Evolutionary conservation across 2,888 invertebrate species (phyloP), one percentile per base, ranked within the genome.

Genomic region (Dolomedes plantarius): DNA sequence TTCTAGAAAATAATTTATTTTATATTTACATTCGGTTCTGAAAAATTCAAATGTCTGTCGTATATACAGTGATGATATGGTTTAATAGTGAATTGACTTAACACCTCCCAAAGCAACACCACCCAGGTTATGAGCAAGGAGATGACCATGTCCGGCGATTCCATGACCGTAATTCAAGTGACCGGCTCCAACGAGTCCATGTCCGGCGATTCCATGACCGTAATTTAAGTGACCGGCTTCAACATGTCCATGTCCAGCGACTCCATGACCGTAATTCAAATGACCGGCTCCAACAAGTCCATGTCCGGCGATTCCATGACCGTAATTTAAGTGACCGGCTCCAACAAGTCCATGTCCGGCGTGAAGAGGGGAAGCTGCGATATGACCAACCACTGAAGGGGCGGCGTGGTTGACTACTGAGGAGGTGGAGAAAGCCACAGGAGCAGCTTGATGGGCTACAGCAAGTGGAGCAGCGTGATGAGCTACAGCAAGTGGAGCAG

Each of bases 401-500:
- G 19, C 65, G 29, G 71, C 11, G 16, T 73, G 23, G n/a, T n/a
- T n/a, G n/a, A n/a, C n/a, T n/a, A 6, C 32, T 71, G 19, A 56
- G 41, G n/a, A 64, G 46, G 11, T 62, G 72, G n/a, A n/a, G 23
- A 41, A n/a, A 27, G 31, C 78, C 11, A 46, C 56, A 16, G 73
- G 39, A 5, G 67, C 7, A n/a, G n/a, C n/a, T n/a, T n/a, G n/a
- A 29, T 67, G 32, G n/a, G 67, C 32, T 0, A 36, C 67, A 13
- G 31, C 28, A n/a, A 65, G 16, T 1, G 36, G 19, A 1, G 67
- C 32, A 31, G 67, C 36, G 19, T 19, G n/a, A n/a, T n/a, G 32
- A 6, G 32, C 67, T n/a, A 36, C n/a, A 1, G 74, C 64, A 1
- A 73, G 72, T 1, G 76, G 77, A 0, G 68, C 87, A n/a, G 71